Evolutionary conservation across 2,797 vertebrate genomes (phyloP).

Genomic region (Hoplostethus atlanticus): DNA sequence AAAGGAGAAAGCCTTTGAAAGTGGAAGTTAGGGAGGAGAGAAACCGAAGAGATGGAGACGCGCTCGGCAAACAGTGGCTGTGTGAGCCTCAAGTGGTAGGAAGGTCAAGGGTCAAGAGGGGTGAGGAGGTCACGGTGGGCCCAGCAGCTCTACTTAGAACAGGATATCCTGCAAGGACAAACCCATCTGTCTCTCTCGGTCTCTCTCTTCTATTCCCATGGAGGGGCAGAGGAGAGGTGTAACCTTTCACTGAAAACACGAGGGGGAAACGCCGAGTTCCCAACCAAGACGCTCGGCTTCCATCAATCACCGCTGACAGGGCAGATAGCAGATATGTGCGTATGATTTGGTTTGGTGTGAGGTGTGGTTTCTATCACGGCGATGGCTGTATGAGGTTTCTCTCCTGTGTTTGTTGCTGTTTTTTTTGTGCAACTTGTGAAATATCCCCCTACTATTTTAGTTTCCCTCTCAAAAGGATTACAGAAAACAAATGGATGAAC

Average conservation of each 20-base stretch:
- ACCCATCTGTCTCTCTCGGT: slow-evolving; percentile 75
- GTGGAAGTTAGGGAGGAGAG: slow-evolving; percentile 35
- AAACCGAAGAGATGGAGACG: slow-evolving; percentile 41
- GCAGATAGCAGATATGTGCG: slow-evolving; percentile 14
- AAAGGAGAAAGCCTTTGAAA: slow-evolving; percentile 38
- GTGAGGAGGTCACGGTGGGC: slow-evolving; percentile 74
- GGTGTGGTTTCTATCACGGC: slow-evolving; percentile 16
- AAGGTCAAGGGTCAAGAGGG: slow-evolving; percentile 80
- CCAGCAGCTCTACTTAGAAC: slow-evolving; percentile 78
- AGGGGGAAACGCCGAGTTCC: slow-evolving; percentile 61
- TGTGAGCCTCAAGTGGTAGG: slow-evolving; percentile 59
- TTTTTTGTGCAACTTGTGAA: slow-evolving; percentile 36
- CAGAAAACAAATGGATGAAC: no score
- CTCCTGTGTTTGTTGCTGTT: slow-evolving; percentile 35
- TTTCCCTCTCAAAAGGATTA: no score
- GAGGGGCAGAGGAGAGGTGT: slow-evolving; percentile 61
- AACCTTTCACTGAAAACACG: slow-evolving; percentile 72
- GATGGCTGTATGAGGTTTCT: slow-evolving; percentile 28
- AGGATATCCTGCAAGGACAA: slow-evolving; percentile 82
- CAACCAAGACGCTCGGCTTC: slow-evolving; percentile 27
- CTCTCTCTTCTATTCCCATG: slow-evolving; percentile 60
- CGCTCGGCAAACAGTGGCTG: slow-evolving; percentile 58
- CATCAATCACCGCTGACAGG: slow-evolving; percentile 64
- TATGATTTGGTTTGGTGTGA: slow-evolving; percentile 5
- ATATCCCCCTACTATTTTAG: slow-evolving; percentile 12